Base-by-base conservation (phyloP, 2,888 invertebrate species). In the Leptopilina syphax region DNA sequence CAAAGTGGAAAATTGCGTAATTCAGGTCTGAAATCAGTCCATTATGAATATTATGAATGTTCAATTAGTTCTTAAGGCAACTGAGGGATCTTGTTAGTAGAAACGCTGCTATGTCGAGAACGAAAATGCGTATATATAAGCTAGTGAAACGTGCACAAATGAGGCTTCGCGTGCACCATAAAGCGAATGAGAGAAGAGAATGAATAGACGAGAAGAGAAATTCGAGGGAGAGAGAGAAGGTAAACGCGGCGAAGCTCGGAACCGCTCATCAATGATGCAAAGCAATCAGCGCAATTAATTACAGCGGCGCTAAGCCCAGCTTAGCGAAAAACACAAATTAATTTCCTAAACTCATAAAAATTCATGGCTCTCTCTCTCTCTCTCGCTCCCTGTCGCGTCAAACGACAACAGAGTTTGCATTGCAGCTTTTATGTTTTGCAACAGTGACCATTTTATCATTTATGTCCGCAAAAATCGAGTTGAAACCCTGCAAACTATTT, bases 251-350 rank as follows among this genome's bases (percentile, higher is more conserved):
- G 76, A 77, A 88, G 87, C 86, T 86, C 87, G 86, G 87, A 89
- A 89, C 89, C 87, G 88, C 88, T 91, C 89, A 90, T 92, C 88
- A 92, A 92, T 91, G 86, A 90, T 92, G 91, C 90, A 92, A 85
- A 88, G 90, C 91, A 92, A 92, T 92, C 91, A 91, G 91, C 89
- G 90, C 91, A 91, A 91, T 92, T 91, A 91, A 91, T 91, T 91
- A 91, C 91, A 90, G 85, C 89, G 88, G 87, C 88, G 90, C 89
- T 91, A 90, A 92, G 88, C 91, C 86, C 85, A 84, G 88, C 89
- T 90, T 89, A 90, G 87, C 88, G 89, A 91, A 91, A 89, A 90
- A 89, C 89, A 88, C 89, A 90, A 91, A 90, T 91, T 91, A 91
- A 91, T 91, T 91, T 91, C 89, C 91, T 90, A 90, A 90, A 88